Evolutionary conservation across 2,888 invertebrate genomes (phyloP), one percentile per base, ranked within the genome.

Genomic region (Mythimna loreyi): DNA sequence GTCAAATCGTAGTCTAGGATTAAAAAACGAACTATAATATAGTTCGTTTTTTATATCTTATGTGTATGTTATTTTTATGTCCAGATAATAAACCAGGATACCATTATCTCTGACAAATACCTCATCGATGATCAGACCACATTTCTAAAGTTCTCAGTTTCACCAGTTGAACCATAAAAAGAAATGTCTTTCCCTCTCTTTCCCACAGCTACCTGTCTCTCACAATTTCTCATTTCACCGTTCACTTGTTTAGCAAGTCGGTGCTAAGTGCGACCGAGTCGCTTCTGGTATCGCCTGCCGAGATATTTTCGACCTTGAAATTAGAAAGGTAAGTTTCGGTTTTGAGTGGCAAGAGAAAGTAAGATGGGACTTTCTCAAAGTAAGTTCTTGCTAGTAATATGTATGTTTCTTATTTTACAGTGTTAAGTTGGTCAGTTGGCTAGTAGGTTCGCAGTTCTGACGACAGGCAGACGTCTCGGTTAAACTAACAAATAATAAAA

Each of bases 221-320:
- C 91, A 92, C 93, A 94, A 95, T 95, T 95, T 95, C 94, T 94
- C 94, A 94, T 95, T 95, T 95, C 95, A 95, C 96, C 96, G 95
- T 94, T 96, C 95, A 95, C 95, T 94, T 92, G 96, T 93, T 96
- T 95, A 96, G 94, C 96, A 84, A 94, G 90, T 93, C 80, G 67
- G 64, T 70, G 74, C 77, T 90, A 83, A 92, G 68, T 88, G 69
- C 83, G 91, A 93, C 90, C 83, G 82, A 88, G 94, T 93, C 89
- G 89, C 82, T 86, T 68, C 53, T 56, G 47, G 62, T 71, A 58
- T 36, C 25, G 72, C 49, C 55, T 23, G 63, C 58, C 8, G 43
- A n/a, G 13, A 19, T n/a, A 78, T 45, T 70, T 68, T 72, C 33
- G 60, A 80, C 80, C 68, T 63, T 88, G 81, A 23, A 3, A 0